Evolutionary conservation across 2,888 invertebrate genomes (phyloP).

Genomic region (Punctoribates punctum): DNA sequence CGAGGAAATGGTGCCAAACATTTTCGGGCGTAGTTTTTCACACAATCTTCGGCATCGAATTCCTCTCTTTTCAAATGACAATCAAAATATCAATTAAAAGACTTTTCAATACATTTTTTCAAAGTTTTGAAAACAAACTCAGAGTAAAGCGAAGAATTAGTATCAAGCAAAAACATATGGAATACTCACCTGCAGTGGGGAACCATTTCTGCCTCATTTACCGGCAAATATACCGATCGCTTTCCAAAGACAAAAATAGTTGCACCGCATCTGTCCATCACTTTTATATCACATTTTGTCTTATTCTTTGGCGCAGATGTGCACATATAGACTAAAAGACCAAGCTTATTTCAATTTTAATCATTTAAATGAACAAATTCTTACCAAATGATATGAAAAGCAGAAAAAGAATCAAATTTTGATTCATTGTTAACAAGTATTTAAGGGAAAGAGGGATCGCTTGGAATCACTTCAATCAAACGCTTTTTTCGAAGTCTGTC

Average conservation of each 20-base stretch:
- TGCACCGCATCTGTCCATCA: constrained; percentile 41
- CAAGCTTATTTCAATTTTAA: neutral
- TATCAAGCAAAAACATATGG: neutral
- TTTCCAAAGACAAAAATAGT: constrained; percentile 42
- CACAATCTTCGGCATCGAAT: constrained; percentile 43
- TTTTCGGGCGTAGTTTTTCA: constrained; percentile 42
- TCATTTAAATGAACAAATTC: neutral
- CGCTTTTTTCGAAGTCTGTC: neutral
- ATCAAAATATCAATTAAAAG: neutral
- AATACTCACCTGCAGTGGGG: constrained; percentile 42
- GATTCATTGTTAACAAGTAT: neutral
- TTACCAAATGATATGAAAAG: constrained; percentile 9
- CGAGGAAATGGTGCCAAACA: constrained; percentile 41
- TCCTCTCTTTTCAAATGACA: constrained; percentile 36
- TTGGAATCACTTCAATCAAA: neutral
- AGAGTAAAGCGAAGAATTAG: too few species aligned
- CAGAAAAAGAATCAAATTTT: neutral
- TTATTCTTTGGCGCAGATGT: constrained; percentile 22
- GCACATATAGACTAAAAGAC: neutral
- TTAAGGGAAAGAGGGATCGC: neutral
- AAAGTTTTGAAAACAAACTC: neutral
- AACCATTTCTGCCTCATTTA: constrained; percentile 43
- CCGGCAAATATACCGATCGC: constrained; percentile 42
- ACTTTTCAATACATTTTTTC: neutral
- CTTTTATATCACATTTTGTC: constrained; percentile 39